phyloP scores from a whole-genome alignment of 2,113 vertebrate genomes.

The Gymnobelideus leadbeateri region DNA sequence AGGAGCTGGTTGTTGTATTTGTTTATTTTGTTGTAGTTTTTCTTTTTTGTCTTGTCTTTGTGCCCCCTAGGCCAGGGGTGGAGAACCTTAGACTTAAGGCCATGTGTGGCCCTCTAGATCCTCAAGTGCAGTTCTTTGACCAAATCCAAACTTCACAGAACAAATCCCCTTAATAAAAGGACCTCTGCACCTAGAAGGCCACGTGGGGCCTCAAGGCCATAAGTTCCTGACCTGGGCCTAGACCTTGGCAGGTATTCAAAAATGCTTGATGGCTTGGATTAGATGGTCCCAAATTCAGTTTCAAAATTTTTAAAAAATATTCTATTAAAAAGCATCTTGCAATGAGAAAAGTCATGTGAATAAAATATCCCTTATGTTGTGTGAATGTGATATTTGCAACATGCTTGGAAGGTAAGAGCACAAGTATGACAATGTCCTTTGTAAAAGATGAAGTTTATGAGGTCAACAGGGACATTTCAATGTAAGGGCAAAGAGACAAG shows the following conservation, averaged over 20 bases:
- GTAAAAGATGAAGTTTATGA: background rate
- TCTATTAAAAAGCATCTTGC: background rate
- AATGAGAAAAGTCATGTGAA: constrained; percentile 20
- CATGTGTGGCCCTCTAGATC: too few relatives aligned
- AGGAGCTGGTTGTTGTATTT: background rate
- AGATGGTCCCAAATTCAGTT: background rate
- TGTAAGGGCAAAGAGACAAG: constrained; percentile 13
- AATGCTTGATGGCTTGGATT: background rate
- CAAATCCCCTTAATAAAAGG: too few relatives aligned
- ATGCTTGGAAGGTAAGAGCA: background rate
- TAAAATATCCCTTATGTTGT: background rate
- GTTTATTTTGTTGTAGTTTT: too few relatives aligned
- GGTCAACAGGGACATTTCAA: background rate
- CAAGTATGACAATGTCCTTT: background rate
- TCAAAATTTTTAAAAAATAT: background rate
- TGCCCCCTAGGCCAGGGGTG: background rate
- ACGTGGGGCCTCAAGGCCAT: too few relatives aligned
- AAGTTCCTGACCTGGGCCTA: background rate
- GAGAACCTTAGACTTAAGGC: too few relatives aligned
- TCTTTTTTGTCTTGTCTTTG: background rate
- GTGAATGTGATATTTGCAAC: constrained; percentile 14
- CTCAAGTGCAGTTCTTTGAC: too few relatives aligned
- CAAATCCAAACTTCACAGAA: too few relatives aligned
- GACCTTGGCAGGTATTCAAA: background rate
- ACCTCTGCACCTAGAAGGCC: too few relatives aligned